phyloP scores from a whole-genome alignment of 2,797 vertebrate species.

The Lerista edwardsae region DNA sequence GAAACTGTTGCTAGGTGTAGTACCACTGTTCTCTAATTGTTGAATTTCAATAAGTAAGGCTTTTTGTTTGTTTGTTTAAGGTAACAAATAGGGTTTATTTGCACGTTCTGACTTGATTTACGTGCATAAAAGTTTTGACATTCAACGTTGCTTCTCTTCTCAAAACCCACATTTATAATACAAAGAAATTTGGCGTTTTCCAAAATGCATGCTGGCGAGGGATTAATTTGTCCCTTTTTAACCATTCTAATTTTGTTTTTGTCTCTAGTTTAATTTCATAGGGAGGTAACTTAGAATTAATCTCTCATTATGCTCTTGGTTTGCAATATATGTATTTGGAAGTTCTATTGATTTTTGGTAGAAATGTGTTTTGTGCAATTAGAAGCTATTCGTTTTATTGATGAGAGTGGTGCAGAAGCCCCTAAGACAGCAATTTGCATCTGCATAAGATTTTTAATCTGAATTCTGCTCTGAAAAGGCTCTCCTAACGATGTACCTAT shows the following conservation, averaged over 20 bases:
- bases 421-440: background rate
- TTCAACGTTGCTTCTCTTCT: background rate
- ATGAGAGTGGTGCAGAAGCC: background rate
- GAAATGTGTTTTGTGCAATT: constrained; percentile 29
- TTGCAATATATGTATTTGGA: background rate
- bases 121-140: background rate
- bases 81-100: background rate
- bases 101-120: background rate
- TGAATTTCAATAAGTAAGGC: background rate
- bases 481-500: constrained; percentile 73
- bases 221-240: constrained; percentile 10
- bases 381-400: background rate
- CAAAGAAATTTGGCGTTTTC: background rate
- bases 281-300: background rate
- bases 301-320: background rate
- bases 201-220: accelerated
- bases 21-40: background rate
- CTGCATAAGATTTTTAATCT: constrained; percentile 45
- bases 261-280: constrained; percentile 6
- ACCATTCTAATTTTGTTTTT: background rate
- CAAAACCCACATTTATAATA: background rate
- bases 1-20: constrained; percentile 20
- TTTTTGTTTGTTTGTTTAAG: background rate
- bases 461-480: constrained; percentile 61
- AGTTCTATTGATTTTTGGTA: constrained; percentile 1